A percentile compares a stretch with the other conserved stretches of the same genome.
Evolutionary conservation across 2,797 vertebrate genomes (phyloP).

Genomic region (Siniperca undulata): DNA sequence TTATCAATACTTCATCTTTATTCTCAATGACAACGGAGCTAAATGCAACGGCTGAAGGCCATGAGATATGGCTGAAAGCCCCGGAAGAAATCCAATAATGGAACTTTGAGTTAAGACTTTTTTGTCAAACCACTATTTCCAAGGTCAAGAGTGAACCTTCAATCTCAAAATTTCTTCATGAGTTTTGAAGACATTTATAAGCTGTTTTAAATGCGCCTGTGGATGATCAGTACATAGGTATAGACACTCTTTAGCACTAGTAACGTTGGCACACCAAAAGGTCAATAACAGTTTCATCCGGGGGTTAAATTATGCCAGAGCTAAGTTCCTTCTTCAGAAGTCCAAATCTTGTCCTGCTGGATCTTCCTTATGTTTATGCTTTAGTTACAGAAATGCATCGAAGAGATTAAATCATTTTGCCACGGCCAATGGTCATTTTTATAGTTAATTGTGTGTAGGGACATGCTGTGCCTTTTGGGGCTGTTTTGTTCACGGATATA

Average conservation of each 20-base stretch:
- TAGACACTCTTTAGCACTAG: neutral
- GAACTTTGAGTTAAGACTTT: no score
- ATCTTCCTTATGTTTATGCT: neutral
- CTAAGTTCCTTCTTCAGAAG: neutral
- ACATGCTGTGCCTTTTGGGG: neutral
- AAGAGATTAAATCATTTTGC: neutral
- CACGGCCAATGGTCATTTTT: neutral
- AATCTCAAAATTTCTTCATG: neutral
- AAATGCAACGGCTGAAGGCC: no score
- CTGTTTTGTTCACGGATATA: neutral
- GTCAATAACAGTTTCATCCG: neutral
- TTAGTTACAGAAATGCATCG: neutral
- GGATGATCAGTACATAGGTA: no score
- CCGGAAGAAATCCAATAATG: no score
- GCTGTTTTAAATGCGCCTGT: neutral
- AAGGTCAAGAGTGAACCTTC: neutral
- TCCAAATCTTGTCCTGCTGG: neutral
- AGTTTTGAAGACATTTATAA: neutral
- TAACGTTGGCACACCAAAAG: neutral
- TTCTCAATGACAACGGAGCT: neutral
- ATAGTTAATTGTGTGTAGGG: neutral
- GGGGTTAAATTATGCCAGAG: neutral
- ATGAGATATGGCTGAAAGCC: no score
- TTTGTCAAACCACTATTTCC: no score
- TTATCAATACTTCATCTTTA: neutral